Evolutionary conservation across 2,888 invertebrate genomes (phyloP), one percentile per base, ranked within the genome.

Genomic region (Nipponacmea schrenckii): DNA sequence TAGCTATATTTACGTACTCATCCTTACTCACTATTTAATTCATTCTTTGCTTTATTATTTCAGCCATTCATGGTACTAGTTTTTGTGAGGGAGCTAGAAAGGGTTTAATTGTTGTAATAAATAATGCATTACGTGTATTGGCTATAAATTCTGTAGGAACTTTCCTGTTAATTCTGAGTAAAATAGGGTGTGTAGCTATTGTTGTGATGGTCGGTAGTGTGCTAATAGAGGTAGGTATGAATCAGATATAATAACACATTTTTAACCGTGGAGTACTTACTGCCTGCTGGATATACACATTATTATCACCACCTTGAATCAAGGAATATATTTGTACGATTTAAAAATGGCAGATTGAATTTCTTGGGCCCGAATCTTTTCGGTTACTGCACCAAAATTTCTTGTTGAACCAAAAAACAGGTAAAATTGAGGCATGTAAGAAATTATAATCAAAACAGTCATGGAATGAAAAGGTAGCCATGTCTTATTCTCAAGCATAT

Each of bases 71-170:
- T 83, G 93, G 93, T 1, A 90, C 91, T 79, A 89, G 90, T 62
- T 93, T 93, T 85, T 93, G 92, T 80, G 87, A 88, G 68, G 92
- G 91, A 12, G 93, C 93, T 7, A 89, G 89, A 80, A 90, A 91
- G 82, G 93, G 93, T 0, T 93, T 93, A 80, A 69, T 68, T 31
- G 66, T 83, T 3, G 84, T 94, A 7, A 88, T 92, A 0, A 90
- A 89, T 24, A 93, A 93, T 85, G 91, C 92, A 0, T 88, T 96
- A 39, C 94, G 95, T 91, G 93, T 97, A 75, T 94, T 95, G 0
- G 94, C 96, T 0, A 94, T 97, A 74, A 97, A 97, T 90, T 94
- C 94, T 78, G 92, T 96, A 50, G 97, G 97, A 3, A 96, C 96
- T 88, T 96, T 96, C 87, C 93, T 97, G 75, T 90, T 97, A 50